phyloP scores from a whole-genome alignment of 2,888 invertebrate species.

The Amphipoea oculea region DNA sequence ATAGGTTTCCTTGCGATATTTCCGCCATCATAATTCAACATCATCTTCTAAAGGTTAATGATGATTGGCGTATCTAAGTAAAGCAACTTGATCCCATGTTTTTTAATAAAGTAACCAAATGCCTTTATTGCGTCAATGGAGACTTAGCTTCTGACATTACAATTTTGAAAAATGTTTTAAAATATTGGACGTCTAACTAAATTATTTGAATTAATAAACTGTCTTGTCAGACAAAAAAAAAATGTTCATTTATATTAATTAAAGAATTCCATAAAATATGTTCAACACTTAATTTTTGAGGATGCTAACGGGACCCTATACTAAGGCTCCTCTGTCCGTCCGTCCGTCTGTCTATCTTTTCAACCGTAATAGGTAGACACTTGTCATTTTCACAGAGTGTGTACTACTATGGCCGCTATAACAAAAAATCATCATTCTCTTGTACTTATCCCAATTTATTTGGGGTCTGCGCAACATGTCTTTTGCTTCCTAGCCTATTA shows the following conservation, averaged over 20 bases:
- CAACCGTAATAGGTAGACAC: too few relatives aligned
- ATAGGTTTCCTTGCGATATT: not conserved
- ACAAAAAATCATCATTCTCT: too few relatives aligned
- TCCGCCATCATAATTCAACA: conserved; percentile 1
- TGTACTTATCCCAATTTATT: too few relatives aligned
- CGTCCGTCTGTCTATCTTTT: too few relatives aligned
- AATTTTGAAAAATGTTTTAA: not conserved
- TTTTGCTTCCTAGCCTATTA: too few relatives aligned
- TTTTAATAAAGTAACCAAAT: conserved; percentile 23
- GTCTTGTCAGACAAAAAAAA: not conserved
- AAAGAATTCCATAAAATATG: not conserved
- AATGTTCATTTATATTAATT: too few relatives aligned
- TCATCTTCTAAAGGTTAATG: conserved; percentile 30
- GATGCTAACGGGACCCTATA: not conserved
- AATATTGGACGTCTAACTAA: not conserved
- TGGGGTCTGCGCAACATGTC: too few relatives aligned
- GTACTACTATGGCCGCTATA: too few relatives aligned
- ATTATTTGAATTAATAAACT: not conserved
- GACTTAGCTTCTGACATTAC: not conserved
- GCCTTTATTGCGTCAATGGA: not conserved
- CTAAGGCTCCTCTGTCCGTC: too few relatives aligned
- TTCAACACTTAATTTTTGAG: not conserved
- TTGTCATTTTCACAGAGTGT: too few relatives aligned
- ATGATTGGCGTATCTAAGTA: conserved; percentile 10
- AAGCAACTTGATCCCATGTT: conserved; percentile 24